A percentile compares a stretch with the other conserved stretches of the same genome.
phyloP scores from a whole-genome alignment of 2,113 vertebrate genomes.

The Charadrius vociferus region DNA sequence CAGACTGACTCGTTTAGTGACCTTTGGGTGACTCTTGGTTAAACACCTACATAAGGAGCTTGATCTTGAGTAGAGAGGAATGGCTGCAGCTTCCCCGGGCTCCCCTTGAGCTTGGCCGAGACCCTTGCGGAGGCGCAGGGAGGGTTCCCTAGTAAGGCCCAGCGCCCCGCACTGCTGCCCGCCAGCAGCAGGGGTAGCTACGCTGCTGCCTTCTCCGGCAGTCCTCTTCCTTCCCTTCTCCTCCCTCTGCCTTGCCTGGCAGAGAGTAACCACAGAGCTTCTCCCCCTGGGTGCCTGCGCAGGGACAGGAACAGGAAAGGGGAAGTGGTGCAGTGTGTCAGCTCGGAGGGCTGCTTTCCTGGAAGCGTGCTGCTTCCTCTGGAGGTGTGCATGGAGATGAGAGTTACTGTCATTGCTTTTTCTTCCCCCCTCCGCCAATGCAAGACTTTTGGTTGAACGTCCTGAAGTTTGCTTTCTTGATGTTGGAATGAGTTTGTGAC shows the following conservation, averaged over 20 bases:
- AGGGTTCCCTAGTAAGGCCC: rapidly evolving
- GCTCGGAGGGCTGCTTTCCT: background rate
- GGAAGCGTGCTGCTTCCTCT: background rate
- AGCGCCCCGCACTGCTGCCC: background rate
- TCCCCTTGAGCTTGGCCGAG: background rate
- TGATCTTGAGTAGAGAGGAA: background rate
- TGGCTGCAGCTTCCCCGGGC: background rate
- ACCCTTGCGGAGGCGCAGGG: background rate
- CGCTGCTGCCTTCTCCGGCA: background rate
- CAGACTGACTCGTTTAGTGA: background rate
- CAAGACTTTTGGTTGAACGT: background rate
- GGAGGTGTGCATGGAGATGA: background rate
- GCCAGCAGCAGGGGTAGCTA: conserved; percentile 14
- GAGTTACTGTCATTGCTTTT: background rate
- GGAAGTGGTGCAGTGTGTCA: background rate
- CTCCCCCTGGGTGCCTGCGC: background rate
- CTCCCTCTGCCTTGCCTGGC: background rate
- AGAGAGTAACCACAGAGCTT: background rate
- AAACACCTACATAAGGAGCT: background rate
- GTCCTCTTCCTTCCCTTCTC: background rate
- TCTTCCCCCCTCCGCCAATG: background rate
- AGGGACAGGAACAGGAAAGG: background rate
- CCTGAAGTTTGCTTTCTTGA: background rate
- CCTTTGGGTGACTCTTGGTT: background rate
- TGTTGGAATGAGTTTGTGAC: background rate